These are phyloP conservation scores for Pammene fasciana DNA, from an alignment of 2,888 invertebrate genomes.

Conservation along the genomic window DNA sequence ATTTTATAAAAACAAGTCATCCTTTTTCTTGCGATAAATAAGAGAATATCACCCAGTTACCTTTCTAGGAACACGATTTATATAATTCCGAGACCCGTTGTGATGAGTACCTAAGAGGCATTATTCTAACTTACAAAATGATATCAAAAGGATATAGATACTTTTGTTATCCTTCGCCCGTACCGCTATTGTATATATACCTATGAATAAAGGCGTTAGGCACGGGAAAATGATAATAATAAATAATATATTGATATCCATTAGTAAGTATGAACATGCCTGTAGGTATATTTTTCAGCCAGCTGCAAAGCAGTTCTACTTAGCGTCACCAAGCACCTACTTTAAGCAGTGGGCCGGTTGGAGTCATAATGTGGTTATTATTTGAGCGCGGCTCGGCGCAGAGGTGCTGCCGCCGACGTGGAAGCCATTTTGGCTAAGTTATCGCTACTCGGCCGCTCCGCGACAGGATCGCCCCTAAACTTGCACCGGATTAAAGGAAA, in stretches of 20 bases:
- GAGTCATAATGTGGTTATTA: conserved; percentile 80
- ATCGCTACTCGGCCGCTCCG: conserved; percentile 76
- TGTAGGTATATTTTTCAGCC: conserved; percentile 58
- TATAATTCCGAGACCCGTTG: conserved; percentile 11
- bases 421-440: conserved; percentile 78
- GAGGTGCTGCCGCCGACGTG: conserved; percentile 77
- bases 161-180: no score
- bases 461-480: conserved; percentile 69
- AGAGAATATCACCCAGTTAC: conserved; percentile 14
- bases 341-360: conserved; percentile 72
- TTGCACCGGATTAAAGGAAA: conserved; percentile 65
- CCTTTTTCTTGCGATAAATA: conserved; percentile 34
- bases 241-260: no score
- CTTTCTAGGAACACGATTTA: conserved; percentile 8
- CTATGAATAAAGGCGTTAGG: no score
- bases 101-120: neutral
- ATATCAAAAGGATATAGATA: no score
- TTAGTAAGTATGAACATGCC: neutral
- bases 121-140: no score
- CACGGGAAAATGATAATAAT: no score
- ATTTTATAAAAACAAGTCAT: conserved; percentile 38
- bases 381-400: conserved; percentile 70
- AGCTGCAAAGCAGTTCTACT: conserved; percentile 63
- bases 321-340: conserved; percentile 73
- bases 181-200: no score